Conservation (phyloP, 2,797 vertebrate genomes). For the Eospalax fontanierii region DNA sequence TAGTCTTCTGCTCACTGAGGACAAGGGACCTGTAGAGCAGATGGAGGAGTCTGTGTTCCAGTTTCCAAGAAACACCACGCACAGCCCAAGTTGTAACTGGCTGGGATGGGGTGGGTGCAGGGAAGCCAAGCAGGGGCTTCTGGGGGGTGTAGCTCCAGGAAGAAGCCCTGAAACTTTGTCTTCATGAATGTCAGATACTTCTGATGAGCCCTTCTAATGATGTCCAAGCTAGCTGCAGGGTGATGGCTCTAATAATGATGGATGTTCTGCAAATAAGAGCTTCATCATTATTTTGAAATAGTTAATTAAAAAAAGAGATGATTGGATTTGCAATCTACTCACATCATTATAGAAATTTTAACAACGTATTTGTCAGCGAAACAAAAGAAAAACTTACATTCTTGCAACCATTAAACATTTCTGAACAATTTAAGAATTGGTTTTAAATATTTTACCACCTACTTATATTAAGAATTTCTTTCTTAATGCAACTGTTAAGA, state of each 20-base stretch:
- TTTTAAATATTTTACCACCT: constrained; percentile 65
- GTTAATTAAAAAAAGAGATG: constrained; percentile 60
- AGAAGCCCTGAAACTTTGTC: constrained; percentile 78
- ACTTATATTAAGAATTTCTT: constrained; percentile 47
- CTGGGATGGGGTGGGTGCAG: constrained; percentile 47
- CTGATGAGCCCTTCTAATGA: constrained; percentile 79
- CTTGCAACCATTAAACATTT: constrained; percentile 66
- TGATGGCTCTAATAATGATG: constrained; percentile 82
- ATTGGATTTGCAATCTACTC: constrained; percentile 73
- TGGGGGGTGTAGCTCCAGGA: constrained; percentile 74
- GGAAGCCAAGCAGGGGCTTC: constrained; percentile 68
- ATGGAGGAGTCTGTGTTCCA: constrained; percentile 96
- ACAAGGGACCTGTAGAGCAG: constrained; percentile 93
- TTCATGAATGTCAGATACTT: constrained; percentile 80
- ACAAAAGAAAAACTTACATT: constrained; percentile 61
- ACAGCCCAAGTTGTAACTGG: constrained; percentile 90
- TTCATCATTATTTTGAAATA: constrained; percentile 83
- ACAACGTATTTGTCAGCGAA: constrained; percentile 67
- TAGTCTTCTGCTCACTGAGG: constrained; percentile 91
- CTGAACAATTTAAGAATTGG: constrained; percentile 57
- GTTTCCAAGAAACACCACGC: constrained; percentile 93
- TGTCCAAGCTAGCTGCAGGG: constrained; percentile 80
- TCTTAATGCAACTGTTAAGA: constrained; percentile 58
- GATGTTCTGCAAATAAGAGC: constrained; percentile 84
- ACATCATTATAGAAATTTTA: constrained; percentile 62